Base-by-base conservation (phyloP, 2,113 vertebrate genomes). In the Eonycteris spelaea region DNA sequence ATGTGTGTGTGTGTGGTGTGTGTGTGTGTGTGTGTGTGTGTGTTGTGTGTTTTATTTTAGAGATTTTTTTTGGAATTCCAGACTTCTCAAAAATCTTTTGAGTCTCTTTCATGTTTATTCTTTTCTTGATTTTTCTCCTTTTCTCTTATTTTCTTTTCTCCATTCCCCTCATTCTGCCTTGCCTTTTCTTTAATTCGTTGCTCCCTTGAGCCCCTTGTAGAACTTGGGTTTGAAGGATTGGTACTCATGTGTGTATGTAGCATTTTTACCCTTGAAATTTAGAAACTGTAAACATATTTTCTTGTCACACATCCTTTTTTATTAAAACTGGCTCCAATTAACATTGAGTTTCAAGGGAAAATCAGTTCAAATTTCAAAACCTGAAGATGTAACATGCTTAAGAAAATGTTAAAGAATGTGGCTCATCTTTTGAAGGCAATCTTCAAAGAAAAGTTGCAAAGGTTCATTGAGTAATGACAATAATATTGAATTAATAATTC, bases 301-400 rank as follows among this genome's bases (percentile, higher is more conserved):
- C 59, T 75, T 93, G 12, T 35, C 6, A 10, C 35, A 1, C 19
- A 2, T 40, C 28, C 5, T n/a, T 86, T 96, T 71, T 67, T 7
- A 75, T 55, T 80, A 70, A 86, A 96, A 94, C 28, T n/a, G 6
- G 1, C 24, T 55, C 13, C 48, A 91, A 21, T 63, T 22, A 80
- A 65, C 55, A 79, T 9, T 85, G 67, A 85, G 48, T 86, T 95
- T 88, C 73, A 90, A 80, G 91, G 22, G 71, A 93, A 85, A 93
- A 90, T 43, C 11, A 51, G 5, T 26, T 91, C 38, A 48, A 24
- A 68, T 26, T 95, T 95, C n/a, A 85, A 94, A 91, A 61, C 53
- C 19, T 26, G 48, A 92, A 90, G 4, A 82, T 9, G 0, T n/a
- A 79, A 65, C 15, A 73, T 73, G 16, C 13, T 77, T 71, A 87